Percentiles rank a stretch among this genome's conserved stretches.
Evolutionary conservation across 92 coral and sea anemone species (phyloP).

Genomic region (Porites cylindrica): DNA sequence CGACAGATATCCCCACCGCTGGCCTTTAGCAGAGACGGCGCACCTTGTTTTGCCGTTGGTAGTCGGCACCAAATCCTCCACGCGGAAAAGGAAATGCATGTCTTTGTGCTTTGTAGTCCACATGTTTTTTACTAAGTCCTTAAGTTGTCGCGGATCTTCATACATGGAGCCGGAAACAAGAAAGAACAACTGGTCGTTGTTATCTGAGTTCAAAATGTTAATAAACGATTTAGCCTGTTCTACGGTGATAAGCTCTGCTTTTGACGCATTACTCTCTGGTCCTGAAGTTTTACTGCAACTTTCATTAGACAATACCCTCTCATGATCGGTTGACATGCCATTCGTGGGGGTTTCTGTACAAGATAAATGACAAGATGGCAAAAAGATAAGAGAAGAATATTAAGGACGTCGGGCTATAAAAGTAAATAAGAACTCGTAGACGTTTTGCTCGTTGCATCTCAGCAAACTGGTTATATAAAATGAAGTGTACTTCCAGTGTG

Average conservation of each 20-base stretch:
- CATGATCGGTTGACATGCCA: no score
- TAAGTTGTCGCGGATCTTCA: conserved; percentile 26
- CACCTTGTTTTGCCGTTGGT: not conserved
- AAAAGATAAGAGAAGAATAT: no score
- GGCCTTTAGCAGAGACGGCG: conserved; percentile 21
- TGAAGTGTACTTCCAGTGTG: no score
- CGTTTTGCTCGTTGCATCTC: no score
- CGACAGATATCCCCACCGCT: conserved; percentile 24
- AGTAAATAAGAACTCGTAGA: no score
- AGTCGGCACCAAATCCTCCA: not conserved
- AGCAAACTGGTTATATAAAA: no score
- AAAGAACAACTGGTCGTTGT: conserved; percentile 9
- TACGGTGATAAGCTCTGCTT: conserved; percentile 10
- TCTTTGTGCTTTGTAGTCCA: conserved; percentile 5
- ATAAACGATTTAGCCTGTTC: conserved; percentile 20
- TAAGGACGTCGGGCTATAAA: no score
- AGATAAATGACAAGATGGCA: no score
- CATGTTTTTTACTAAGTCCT: not conserved
- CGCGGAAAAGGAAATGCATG: conserved; percentile 21
- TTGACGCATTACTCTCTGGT: not conserved
- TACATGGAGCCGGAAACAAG: conserved; percentile 31
- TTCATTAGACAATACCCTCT: conserved; percentile 4
- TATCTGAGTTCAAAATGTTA: not conserved
- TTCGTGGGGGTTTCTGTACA: no score
- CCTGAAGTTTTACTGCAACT: not conserved